phyloP scores from a whole-genome alignment of 2,113 vertebrate genomes.

The Nyctereutes procyonoides region DNA sequence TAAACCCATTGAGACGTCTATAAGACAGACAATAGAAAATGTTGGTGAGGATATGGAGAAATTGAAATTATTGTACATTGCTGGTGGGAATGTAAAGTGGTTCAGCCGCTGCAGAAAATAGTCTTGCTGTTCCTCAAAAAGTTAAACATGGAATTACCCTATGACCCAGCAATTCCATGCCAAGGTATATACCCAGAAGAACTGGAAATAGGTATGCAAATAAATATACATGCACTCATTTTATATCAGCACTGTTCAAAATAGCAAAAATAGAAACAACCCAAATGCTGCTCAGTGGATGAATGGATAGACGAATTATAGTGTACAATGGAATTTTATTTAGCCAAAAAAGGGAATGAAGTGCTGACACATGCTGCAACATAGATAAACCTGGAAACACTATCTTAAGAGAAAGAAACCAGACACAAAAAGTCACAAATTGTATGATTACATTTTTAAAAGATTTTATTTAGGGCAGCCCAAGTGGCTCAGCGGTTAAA shows the following conservation, averaged over 20 bases:
- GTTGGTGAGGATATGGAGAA: background rate
- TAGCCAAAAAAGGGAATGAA: background rate
- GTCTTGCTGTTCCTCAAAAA: background rate
- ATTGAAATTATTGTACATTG: background rate
- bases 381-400: background rate
- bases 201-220: background rate
- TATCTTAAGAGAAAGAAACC: background rate
- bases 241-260: background rate
- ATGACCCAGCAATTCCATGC: background rate
- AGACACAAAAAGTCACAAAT: background rate
- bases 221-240: background rate
- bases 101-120: background rate
- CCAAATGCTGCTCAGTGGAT: background rate
- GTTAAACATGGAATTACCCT: background rate
- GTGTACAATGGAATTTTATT: background rate
- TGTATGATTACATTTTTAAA: background rate
- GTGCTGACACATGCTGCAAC: no score
- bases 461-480: no score
- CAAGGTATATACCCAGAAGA: background rate
- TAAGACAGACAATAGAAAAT: background rate
- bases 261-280: background rate
- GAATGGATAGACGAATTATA: background rate
- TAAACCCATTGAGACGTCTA: background rate
- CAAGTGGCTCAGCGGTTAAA: no score
- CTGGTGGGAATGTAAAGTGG: background rate